Conservation (phyloP, 2,888 invertebrate genomes). For the Caradrina kadenii region DNA sequence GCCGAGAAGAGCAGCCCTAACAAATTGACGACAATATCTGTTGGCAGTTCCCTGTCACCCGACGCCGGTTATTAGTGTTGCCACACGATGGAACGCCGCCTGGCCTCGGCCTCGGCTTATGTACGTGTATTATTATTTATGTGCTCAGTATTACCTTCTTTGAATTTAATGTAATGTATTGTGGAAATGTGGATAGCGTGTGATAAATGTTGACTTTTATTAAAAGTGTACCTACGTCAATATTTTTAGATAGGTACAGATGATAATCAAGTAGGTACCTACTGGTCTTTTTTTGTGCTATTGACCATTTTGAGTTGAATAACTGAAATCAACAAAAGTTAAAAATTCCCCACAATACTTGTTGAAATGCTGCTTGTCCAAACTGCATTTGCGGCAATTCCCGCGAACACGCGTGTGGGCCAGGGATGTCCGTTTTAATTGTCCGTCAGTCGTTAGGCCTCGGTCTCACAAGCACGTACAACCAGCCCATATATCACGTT, state of each 20-base stretch:
- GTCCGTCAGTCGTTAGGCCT: constrained; percentile 77
- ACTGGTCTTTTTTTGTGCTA: constrained; percentile 15
- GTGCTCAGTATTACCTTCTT: constrained; percentile 61
- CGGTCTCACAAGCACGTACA: constrained; percentile 71
- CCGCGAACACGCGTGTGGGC: constrained; percentile 41
- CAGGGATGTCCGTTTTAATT: constrained; percentile 76
- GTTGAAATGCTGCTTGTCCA: constrained; percentile 53
- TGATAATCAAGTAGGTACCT: constrained; percentile 17
- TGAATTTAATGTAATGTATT: constrained; percentile 61
- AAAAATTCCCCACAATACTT: constrained; percentile 31
- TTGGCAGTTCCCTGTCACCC: constrained; percentile 84
- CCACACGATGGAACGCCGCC: constrained; percentile 62
- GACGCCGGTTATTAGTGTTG: constrained; percentile 80
- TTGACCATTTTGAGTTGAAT: constrained; percentile 3
- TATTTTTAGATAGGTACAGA: constrained; percentile 8
- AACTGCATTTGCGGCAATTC: constrained; percentile 61
- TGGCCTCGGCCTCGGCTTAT: constrained; percentile 51
- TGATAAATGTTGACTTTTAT: constrained; percentile 43
- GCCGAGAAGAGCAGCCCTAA: constrained; percentile 77
- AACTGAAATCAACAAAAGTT: constrained; percentile 27
- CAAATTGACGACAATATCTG: constrained; percentile 89
- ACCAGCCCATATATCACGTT: constrained; percentile 76
- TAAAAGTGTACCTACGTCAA: constrained; percentile 17
- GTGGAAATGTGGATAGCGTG: constrained; percentile 26
- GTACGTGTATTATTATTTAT: constrained; percentile 67